Evolutionary conservation across 1,140 invertebrate genomes (phyloP).

Genomic region (Drosophila burlai): DNA sequence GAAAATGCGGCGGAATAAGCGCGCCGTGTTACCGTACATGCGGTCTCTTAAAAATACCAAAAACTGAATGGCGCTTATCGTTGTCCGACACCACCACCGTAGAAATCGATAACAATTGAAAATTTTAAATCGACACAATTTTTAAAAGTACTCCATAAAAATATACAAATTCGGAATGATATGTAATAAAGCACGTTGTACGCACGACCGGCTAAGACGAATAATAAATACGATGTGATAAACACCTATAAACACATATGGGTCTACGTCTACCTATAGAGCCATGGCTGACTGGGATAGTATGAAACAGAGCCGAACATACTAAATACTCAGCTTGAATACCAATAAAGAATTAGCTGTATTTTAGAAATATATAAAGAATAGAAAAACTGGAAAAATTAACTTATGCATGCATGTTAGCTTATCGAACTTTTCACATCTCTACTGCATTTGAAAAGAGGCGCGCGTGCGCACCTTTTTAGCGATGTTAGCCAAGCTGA

Average conservation of each 20-base stretch:
- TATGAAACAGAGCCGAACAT: no score
- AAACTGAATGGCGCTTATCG: background rate
- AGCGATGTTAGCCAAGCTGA: background rate
- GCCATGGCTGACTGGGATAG: background rate
- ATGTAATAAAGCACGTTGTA: background rate
- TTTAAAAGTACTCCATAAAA: background rate
- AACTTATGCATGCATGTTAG: background rate
- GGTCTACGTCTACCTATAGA: no score
- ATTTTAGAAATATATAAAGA: background rate
- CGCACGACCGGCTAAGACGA: background rate
- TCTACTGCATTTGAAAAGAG: background rate
- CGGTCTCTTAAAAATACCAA: background rate
- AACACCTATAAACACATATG: no score
- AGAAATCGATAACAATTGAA: background rate
- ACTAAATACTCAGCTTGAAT: no score
- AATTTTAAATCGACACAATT: background rate
- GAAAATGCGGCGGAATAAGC: background rate
- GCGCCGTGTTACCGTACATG: background rate
- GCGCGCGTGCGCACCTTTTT: background rate
- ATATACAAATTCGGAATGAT: background rate
- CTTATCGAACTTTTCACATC: background rate
- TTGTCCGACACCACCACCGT: accelerated
- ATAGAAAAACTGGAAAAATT: background rate
- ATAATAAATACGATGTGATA: background rate
- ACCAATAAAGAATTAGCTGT: background rate